Percentiles rank a stretch among this genome's conserved stretches.
Conservation (phyloP, 2,888 invertebrate species). For the Cabera pusaria region DNA sequence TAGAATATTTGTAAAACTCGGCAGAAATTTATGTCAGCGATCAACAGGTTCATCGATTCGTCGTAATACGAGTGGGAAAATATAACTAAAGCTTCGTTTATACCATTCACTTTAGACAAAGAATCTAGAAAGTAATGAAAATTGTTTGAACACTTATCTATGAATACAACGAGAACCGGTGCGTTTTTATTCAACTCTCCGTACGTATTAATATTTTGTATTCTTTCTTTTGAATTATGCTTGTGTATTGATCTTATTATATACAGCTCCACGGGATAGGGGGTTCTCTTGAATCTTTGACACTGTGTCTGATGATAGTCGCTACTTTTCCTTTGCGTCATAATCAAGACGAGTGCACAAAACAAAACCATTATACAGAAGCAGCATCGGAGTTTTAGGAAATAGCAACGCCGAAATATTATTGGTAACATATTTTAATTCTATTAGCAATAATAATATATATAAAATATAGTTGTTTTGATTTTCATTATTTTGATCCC, state of each 20-base stretch:
- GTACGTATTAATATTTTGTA: constrained; percentile 44
- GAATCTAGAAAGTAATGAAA: constrained; percentile 51
- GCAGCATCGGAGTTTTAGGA: too few relatives aligned
- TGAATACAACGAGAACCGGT: constrained; percentile 49
- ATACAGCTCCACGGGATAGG: too few relatives aligned
- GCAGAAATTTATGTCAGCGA: constrained; percentile 53
- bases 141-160: constrained; percentile 39
- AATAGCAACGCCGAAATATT: neutral
- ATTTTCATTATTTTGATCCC: too few relatives aligned
- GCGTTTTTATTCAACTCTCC: constrained; percentile 42
- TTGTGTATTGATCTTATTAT: constrained; percentile 23
- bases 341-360: too few relatives aligned
- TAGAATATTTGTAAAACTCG: constrained; percentile 58
- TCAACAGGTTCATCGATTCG: constrained; percentile 41
- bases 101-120: constrained; percentile 46
- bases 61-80: constrained; percentile 57
- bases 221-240: constrained; percentile 36
- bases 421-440: too few relatives aligned
- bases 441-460: too few relatives aligned
- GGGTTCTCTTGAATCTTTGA: too few relatives aligned
- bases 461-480: too few relatives aligned
- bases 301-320: too few relatives aligned
- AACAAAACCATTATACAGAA: too few relatives aligned
- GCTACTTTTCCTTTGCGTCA: too few relatives aligned
- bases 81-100: constrained; percentile 51